Percentiles rank a stretch among this genome's conserved stretches.
These are phyloP conservation scores for Otis tarda DNA, from an alignment of 2,113 vertebrate species.

Conservation along the genomic window DNA sequence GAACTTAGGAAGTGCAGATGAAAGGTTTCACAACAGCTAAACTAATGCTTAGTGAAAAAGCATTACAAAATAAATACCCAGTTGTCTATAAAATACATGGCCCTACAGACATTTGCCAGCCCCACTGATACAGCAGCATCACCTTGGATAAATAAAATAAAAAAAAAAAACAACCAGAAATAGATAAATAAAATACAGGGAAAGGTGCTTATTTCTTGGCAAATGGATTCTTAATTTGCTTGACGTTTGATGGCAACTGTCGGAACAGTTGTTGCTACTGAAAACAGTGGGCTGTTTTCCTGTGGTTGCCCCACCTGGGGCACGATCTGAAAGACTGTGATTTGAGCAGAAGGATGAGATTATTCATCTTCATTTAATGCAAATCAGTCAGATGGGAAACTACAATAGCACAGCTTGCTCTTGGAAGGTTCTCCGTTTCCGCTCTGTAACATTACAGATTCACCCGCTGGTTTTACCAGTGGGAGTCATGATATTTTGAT, in stretches of 20 bases:
- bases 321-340: background rate
- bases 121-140: background rate
- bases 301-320: background rate
- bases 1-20: background rate
- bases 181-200: background rate
- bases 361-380: constrained; percentile 17
- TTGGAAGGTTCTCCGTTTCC: background rate
- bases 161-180: background rate
- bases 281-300: background rate
- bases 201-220: background rate
- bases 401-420: background rate
- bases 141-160: background rate
- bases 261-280: background rate
- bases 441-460: background rate
- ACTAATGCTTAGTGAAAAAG: background rate
- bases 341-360: background rate
- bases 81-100: background rate
- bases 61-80: background rate
- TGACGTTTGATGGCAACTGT: background rate
- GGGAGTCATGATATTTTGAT: constrained; percentile 57
- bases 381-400: background rate
- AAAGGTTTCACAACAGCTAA: background rate
- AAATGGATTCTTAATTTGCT: background rate
- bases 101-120: background rate
- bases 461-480: constrained; percentile 16